phyloP scores from a whole-genome alignment of 1,140 invertebrate species.

The Cylas formicarius region DNA sequence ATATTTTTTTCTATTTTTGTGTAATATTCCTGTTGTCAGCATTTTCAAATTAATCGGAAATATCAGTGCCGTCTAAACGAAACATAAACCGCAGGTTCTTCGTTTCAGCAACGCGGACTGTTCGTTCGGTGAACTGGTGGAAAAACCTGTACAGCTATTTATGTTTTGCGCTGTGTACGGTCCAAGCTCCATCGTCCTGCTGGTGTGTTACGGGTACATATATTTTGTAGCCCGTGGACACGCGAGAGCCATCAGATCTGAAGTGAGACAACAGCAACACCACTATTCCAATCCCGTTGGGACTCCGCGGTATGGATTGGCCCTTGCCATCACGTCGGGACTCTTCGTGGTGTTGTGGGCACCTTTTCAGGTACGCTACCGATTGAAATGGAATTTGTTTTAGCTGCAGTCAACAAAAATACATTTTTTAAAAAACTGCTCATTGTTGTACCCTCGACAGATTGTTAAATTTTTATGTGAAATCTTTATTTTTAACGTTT shows the following conservation, averaged over 20 bases:
- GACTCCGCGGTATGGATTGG: conserved; percentile 53
- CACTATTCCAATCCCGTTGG: conserved; percentile 28
- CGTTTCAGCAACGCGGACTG: conserved; percentile 41
- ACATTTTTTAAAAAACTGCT: too few species aligned
- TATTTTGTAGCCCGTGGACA: conserved; percentile 58
- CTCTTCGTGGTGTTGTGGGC: conserved; percentile 56
- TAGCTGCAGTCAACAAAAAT: too few species aligned
- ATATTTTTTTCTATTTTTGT: too few species aligned
- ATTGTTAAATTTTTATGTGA: too few species aligned
- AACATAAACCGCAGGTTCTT: too few species aligned
- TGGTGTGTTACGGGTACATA: conserved; percentile 60
- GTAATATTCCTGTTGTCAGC: too few species aligned
- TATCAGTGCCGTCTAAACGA: too few species aligned
- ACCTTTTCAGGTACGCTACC: conserved; percentile 51
- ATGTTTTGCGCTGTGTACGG: conserved; percentile 51
- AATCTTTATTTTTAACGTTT: too few species aligned
- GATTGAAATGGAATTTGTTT: too few species aligned
- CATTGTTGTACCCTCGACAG: too few species aligned
- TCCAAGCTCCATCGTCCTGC: conserved; percentile 49
- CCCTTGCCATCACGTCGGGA: conserved; percentile 56
- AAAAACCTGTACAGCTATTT: conserved; percentile 46
- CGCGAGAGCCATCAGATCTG: conserved; percentile 54
- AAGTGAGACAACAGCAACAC: conserved; percentile 54
- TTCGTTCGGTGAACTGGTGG: conserved; percentile 45
- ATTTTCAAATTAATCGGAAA: too few species aligned